phyloP scores from a whole-genome alignment of 2,888 invertebrate species.

The Sisyra nigra region DNA sequence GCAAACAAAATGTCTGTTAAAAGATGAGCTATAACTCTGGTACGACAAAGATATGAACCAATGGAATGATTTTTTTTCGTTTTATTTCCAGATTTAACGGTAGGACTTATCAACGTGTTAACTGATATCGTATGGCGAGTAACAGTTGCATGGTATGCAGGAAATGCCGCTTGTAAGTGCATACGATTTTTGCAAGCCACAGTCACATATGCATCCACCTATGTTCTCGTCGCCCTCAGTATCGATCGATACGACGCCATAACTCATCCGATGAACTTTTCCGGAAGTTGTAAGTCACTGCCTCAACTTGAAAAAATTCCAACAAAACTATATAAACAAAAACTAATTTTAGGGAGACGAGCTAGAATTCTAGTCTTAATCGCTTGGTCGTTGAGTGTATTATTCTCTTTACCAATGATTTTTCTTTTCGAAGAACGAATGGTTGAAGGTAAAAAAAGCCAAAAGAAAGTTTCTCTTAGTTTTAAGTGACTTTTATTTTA shows the following conservation, averaged over 20 bases:
- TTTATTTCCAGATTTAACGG: slow-evolving; percentile 58
- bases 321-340: not conserved
- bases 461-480: too few species aligned
- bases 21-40: too few species aligned
- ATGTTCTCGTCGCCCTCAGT: slow-evolving; percentile 79
- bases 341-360: slow-evolving; percentile 54
- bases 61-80: too few species aligned
- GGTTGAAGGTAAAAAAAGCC: slow-evolving; percentile 41
- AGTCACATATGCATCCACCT: slow-evolving; percentile 84
- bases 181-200: slow-evolving; percentile 73
- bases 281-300: slow-evolving; percentile 76
- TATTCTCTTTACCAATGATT: slow-evolving; percentile 70
- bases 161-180: slow-evolving; percentile 74
- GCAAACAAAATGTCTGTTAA: too few species aligned
- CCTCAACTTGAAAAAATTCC: slow-evolving; percentile 1
- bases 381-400: slow-evolving; percentile 68
- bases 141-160: slow-evolving; percentile 79
- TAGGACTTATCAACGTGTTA: slow-evolving; percentile 77
- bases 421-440: slow-evolving; percentile 65
- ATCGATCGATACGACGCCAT: slow-evolving; percentile 90
- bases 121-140: slow-evolving; percentile 83
- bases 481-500: slow-evolving; percentile 19
- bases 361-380: slow-evolving; percentile 61
- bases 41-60: too few species aligned
- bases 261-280: slow-evolving; percentile 89